phyloP scores from a whole-genome alignment of 2,113 vertebrate species.

The Tautogolabrus adspersus region DNA sequence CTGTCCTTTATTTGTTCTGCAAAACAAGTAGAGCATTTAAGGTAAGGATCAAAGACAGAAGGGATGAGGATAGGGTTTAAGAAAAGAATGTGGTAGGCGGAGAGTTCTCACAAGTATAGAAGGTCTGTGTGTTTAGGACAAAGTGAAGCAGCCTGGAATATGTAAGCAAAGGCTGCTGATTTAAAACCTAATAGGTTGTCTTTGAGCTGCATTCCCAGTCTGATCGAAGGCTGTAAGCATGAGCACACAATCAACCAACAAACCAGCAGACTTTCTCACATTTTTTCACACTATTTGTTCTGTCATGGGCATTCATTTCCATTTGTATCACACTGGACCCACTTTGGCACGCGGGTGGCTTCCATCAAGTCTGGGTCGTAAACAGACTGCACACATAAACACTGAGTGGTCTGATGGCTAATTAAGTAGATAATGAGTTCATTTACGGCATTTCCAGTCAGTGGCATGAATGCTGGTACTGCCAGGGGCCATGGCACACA shows the following conservation, averaged over 20 bases:
- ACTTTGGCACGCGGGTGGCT: slow-evolving; percentile 22
- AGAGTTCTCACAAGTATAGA: slow-evolving; percentile 6
- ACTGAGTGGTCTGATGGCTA: slow-evolving; percentile 36
- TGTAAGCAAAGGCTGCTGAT: slow-evolving; percentile 52
- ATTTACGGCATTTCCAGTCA: slow-evolving; percentile 58
- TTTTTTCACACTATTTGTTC: not conserved
- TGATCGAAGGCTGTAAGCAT: slow-evolving; percentile 21
- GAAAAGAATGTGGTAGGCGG: slow-evolving; percentile 10
- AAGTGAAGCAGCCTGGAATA: slow-evolving; percentile 53
- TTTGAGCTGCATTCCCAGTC: slow-evolving; percentile 46
- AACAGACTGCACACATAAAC: slow-evolving; percentile 33
- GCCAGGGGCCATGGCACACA: slow-evolving; percentile 29
- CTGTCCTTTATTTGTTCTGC: not conserved
- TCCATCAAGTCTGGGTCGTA: slow-evolving; percentile 42
- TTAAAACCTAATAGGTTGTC: slow-evolving; percentile 39
- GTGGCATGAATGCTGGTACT: slow-evolving; percentile 26
- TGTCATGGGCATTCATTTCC: slow-evolving; percentile 16
- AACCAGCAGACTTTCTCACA: not conserved
- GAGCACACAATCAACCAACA: slow-evolving; percentile 3
- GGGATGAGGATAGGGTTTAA: not conserved
- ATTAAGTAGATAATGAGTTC: slow-evolving; percentile 61
- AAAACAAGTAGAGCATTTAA: slow-evolving; percentile 3
- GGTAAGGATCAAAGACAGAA: slow-evolving; percentile 6
- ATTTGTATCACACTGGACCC: slow-evolving; percentile 10
- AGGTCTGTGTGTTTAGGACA: slow-evolving; percentile 14